Percentiles rank a stretch among this genome's conserved stretches.
These are phyloP conservation scores for Parazoanthus darwini DNA, from an alignment of 92 coral and sea anemone species.

Conservation along the genomic window DNA sequence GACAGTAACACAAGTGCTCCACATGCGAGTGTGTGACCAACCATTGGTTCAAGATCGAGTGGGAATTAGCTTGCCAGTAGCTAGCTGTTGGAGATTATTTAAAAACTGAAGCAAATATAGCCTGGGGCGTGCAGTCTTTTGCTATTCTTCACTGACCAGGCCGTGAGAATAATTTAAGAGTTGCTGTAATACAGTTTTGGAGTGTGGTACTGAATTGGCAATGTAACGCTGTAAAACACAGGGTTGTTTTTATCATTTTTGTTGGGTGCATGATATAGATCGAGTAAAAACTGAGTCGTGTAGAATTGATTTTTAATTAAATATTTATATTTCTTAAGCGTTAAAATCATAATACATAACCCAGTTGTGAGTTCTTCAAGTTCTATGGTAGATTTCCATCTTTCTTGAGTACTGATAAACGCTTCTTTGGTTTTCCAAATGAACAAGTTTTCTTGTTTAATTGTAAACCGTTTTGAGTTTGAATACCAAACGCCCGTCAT, in stretches of 20 bases:
- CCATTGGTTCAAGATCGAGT: slow-evolving; percentile 4
- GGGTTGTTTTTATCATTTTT: no score
- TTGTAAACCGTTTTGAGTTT: no score
- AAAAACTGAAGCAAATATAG: not conserved
- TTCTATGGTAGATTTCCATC: not conserved
- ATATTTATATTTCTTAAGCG: no score
- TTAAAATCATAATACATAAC: no score
- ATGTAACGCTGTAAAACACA: not conserved
- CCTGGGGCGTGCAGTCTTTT: not conserved
- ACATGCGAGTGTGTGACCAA: not conserved
- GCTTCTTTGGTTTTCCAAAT: not conserved
- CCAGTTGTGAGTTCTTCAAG: not conserved
- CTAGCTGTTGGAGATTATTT: not conserved
- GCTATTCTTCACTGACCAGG: not conserved
- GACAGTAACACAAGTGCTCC: slow-evolving; percentile 13
- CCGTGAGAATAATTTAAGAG: not conserved
- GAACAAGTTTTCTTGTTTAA: no score
- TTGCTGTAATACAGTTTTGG: not conserved
- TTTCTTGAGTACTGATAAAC: not conserved
- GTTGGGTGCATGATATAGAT: not conserved
- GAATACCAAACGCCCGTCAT: no score
- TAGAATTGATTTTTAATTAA: no score
- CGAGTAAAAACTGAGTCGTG: not conserved
- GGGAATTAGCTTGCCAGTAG: not conserved
- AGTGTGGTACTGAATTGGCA: not conserved